Base-by-base conservation (phyloP, 2,888 invertebrate genomes). In the Thelaira solivaga region DNA sequence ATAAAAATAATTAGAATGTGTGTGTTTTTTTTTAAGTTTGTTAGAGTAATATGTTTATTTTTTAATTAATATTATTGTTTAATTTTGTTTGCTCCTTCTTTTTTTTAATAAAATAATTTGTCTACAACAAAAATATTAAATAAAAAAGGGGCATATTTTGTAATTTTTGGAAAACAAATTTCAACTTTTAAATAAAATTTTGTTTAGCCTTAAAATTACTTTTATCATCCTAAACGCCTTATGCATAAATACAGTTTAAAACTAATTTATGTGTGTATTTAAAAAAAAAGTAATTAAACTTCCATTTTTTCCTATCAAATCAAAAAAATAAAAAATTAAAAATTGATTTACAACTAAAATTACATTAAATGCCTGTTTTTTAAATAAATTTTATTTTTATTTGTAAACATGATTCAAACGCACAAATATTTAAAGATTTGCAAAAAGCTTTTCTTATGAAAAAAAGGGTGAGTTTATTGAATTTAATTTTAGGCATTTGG, bases 11-110 rank as follows among this genome's bases (percentile, higher is more conserved):
- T 81, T 69, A 80, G 65, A 65, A 55, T 49, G 22, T 51, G 18
- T 53, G 43, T 61, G 57, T 65, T 65, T 41, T 61, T 47, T 29
- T 77, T 64, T 36, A 29, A 57, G 55, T 67, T 65, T 55, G 29
- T 68, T 62, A 62, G 80, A 68, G 76, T 76, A 59, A 78, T 77
- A 76, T 80, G 69, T 47, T 65, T 41, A 62, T 61, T 61, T 75
- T 76, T n/a, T n/a, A n/a, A n/a, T n/a, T 72, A 43, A 79, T 76
- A 39, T 78, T 77, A 68, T 72, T 69, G 49, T 71, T 75, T 68
- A 64, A 45, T 67, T 79, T 74, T 29, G 31, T 76, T 80, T 82
- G 81, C n/a, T 71, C 76, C 80, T 65, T 68, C 71, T 75, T 80
- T 73, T 71, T 76, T 80, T 59, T 64, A 34, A 47, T 61, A 31